Base-by-base conservation (phyloP, 2,888 invertebrate species). In the Tiliacea citrago region DNA sequence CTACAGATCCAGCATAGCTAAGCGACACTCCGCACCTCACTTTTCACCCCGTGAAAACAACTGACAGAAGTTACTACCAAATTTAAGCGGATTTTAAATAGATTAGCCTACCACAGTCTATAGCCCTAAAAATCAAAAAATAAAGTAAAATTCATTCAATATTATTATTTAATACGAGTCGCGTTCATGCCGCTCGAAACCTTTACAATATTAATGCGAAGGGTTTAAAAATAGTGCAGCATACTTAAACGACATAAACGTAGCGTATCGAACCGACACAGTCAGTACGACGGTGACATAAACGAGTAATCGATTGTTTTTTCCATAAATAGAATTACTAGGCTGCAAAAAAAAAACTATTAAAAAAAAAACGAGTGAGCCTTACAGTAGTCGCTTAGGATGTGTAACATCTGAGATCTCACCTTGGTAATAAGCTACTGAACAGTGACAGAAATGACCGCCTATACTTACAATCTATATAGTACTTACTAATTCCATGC, bases 221-320 rank as follows among this genome's bases (percentile, higher is more conserved):
- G 21, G 65, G 69, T 69, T 73, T 84, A 73, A 79, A 86, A 83
- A 83, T 84, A 83, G 67, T n/a, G n/a, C 24, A 13, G 65, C 29
- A 45, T 65, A 49, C 35, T 5, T 45, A 39, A 42, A 51, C 35
- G 13, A 49, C 35, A 7, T 45, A 39, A 42, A 51, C 35, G 13
- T 13, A 1, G n/a, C 13, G n/a, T 57, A 68, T 83, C 47, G 73
- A 83, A 51, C 69, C 21, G 47, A n/a, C 29, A 39, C 24, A 29
- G 29, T 35, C n/a, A 18, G 49, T 21, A 35, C 7, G 12, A 45
- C n/a, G 42, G 21, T 1, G 49, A 53, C 76, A 29, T n/a, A 10
- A 29, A 7, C 18, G 5, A 47, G 13, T 62, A 47, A 77, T 68
- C 24, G 39, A 80, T 72, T 1, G 16, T 39, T 39, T 45, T 39